Evolutionary conservation across 2,888 invertebrate genomes (phyloP).

Genomic region (Eristalinus sepulchralis): DNA sequence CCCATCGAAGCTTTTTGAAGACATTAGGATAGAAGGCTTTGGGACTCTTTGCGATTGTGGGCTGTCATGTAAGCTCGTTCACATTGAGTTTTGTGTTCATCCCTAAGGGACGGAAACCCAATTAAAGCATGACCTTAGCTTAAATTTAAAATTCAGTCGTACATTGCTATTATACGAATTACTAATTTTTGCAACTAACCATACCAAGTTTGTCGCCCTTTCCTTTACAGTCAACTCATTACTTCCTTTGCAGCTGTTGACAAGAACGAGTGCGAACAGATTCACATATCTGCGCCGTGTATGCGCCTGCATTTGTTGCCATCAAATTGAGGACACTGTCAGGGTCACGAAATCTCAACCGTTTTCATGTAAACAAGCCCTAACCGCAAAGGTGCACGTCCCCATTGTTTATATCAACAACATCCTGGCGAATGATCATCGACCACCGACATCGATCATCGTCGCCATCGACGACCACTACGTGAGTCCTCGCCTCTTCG

Average conservation of each 20-base stretch:
- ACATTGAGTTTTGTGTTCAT: too few species aligned
- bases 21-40: too few species aligned
- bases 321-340: background rate
- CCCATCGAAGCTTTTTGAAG: too few species aligned
- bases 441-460: slow-evolving; percentile 63
- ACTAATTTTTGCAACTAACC: too few species aligned
- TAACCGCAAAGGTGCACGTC: slow-evolving; percentile 42
- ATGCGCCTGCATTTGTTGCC: background rate
- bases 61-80: too few species aligned
- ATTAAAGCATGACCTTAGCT: too few species aligned
- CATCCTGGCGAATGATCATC: slow-evolving; percentile 43
- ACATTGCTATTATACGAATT: too few species aligned
- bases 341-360: background rate
- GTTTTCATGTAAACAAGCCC: slow-evolving; percentile 8
- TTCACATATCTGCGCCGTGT: background rate
- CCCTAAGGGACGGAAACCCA: too few species aligned
- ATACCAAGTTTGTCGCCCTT: background rate
- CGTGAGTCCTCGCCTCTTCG: slow-evolving; percentile 2
- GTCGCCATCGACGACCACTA: background rate
- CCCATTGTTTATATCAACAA: slow-evolving; percentile 44
- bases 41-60: too few species aligned
- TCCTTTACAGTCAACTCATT: background rate
- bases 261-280: background rate
- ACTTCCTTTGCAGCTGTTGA: background rate
- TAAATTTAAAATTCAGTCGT: too few species aligned